Conservation (phyloP, 2,113 vertebrate genomes). For the Thymallus thymallus region DNA sequence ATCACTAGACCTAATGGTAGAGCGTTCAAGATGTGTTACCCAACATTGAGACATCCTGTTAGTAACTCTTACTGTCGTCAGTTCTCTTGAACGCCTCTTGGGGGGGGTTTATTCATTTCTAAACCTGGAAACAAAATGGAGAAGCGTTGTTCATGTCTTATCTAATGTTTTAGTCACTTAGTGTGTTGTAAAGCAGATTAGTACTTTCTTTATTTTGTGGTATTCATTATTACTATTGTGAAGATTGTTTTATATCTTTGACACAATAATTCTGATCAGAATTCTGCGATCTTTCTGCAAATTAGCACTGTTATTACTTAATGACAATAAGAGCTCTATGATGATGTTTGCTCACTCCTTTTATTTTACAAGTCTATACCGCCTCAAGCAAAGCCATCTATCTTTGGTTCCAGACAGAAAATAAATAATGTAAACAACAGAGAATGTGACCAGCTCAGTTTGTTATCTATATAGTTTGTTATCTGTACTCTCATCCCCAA, state of each 20-base stretch:
- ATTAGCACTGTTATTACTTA: constrained; percentile 47
- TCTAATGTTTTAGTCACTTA: constrained; percentile 53
- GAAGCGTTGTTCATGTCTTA: constrained; percentile 39
- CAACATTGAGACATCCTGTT: constrained; percentile 28
- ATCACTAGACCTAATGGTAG: constrained; percentile 6
- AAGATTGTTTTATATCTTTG: constrained; percentile 54
- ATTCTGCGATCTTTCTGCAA: constrained; percentile 47
- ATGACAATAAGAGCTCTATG: constrained; percentile 45
- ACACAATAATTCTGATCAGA: constrained; percentile 60
- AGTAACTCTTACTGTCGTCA: constrained; percentile 32
- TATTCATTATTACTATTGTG: constrained; percentile 52
- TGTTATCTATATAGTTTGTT: no score
- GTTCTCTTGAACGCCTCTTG: constrained; percentile 31
- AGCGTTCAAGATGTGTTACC: constrained; percentile 25
- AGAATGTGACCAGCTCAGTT: not conserved
- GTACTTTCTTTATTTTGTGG: constrained; percentile 62
- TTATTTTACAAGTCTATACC: constrained; percentile 53
- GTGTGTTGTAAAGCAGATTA: constrained; percentile 65
- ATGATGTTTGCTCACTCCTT: constrained; percentile 52
- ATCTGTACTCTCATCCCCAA: not conserved
- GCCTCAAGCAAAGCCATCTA: constrained; percentile 41
- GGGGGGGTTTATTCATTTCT: constrained; percentile 36
- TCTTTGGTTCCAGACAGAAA: constrained; percentile 54
- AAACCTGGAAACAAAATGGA: constrained; percentile 19
- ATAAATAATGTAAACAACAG: constrained; percentile 62